Percentiles rank a stretch among this genome's conserved stretches.
These are phyloP conservation scores for Molanna angustata DNA, from an alignment of 2,888 invertebrate species.

Conservation along the genomic window DNA sequence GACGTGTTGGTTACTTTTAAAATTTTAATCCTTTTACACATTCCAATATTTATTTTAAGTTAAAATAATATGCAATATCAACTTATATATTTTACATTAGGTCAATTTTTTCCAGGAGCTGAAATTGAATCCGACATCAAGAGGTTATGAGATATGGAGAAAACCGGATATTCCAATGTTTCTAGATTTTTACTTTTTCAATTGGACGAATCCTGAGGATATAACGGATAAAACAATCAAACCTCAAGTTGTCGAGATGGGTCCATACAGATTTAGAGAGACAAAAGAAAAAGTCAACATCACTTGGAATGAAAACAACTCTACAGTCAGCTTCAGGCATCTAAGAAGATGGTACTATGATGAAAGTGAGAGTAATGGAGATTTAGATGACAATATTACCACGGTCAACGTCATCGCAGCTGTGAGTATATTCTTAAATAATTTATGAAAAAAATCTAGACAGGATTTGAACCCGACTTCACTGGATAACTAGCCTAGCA, in stretches of 20 bases:
- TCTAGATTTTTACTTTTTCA: conserved; percentile 70
- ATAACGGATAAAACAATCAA: conserved; percentile 55
- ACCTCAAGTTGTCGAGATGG: conserved; percentile 55
- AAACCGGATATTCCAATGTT: conserved; percentile 61
- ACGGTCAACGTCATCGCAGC: conserved; percentile 75
- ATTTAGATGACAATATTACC: conserved; percentile 66
- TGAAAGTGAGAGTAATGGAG: conserved; percentile 62
- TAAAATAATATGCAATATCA: background rate
- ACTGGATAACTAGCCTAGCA: no score
- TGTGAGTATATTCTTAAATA: conserved; percentile 57
- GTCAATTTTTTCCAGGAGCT: conserved; percentile 59
- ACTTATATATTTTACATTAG: background rate
- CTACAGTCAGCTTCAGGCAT: conserved; percentile 70
- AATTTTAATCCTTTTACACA: background rate
- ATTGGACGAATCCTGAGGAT: conserved; percentile 76
- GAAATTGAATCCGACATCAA: conserved; percentile 58
- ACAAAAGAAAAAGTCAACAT: conserved; percentile 70
- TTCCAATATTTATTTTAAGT: background rate
- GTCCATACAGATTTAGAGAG: conserved; percentile 67
- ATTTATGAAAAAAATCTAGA: no score
- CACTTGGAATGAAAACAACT: conserved; percentile 66
- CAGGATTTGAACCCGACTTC: no score
- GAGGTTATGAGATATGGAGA: conserved; percentile 68
- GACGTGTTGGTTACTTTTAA: background rate
- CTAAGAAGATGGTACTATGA: conserved; percentile 69